Percentiles rank a stretch among this genome's conserved stretches.
These are phyloP conservation scores for Trachemys scripta DNA, from an alignment of 2,113 vertebrate species.

Conservation along the genomic window DNA sequence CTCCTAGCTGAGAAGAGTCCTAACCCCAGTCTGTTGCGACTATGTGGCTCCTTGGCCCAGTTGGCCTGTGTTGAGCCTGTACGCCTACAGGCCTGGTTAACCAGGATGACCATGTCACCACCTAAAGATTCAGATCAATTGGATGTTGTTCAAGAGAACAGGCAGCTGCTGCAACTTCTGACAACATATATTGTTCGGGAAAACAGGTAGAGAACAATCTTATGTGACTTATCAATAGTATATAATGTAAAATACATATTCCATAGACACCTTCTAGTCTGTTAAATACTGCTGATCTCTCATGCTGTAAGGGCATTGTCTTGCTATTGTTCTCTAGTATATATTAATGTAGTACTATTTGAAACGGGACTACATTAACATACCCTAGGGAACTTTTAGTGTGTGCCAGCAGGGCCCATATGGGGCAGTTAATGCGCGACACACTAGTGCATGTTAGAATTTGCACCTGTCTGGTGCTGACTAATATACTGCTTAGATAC, in stretches of 20 bases:
- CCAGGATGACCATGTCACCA: constrained; percentile 93
- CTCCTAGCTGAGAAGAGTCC: constrained; percentile 94
- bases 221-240: background rate
- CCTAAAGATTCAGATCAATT: constrained; percentile 95
- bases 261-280: background rate
- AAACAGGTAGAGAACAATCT: constrained; percentile 82
- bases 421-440: too few species aligned
- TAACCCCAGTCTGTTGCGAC: constrained; percentile 92
- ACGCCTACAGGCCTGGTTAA: constrained; percentile 94
- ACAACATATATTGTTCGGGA: constrained; percentile 97
- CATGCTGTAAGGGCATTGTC: background rate
- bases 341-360: background rate
- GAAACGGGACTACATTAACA: background rate
- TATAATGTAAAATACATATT: background rate
- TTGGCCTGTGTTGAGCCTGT: constrained; percentile 93
- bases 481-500: background rate
- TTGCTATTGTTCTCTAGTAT: background rate
- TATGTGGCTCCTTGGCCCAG: constrained; percentile 96
- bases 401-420: background rate
- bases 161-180: constrained; percentile 93
- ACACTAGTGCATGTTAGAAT: background rate
- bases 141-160: constrained; percentile 95
- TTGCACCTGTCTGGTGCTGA: background rate
- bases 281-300: background rate
- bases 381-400: background rate